A percentile compares a stretch with the other conserved stretches of the same genome.
phyloP scores from a whole-genome alignment of 1,140 invertebrate genomes.

The Meloidogyne chitwoodi region DNA sequence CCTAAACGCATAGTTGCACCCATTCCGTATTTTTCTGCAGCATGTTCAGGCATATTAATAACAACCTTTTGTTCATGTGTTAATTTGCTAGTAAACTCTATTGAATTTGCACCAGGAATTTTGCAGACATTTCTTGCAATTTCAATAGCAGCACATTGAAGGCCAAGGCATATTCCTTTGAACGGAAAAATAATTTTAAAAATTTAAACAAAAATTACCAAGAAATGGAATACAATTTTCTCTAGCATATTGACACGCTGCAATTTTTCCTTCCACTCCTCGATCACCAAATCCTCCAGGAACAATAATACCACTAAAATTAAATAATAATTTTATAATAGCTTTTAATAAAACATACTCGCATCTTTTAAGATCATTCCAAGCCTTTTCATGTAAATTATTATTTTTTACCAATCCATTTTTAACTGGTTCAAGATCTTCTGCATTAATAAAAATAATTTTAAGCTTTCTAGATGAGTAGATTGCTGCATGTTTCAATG shows the following conservation, averaged over 20 bases:
- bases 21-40: slow-evolving; percentile 71
- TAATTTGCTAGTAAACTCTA: slow-evolving; percentile 76
- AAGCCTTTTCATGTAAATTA: slow-evolving; percentile 81
- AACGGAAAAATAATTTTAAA: slow-evolving; percentile 61
- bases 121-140: slow-evolving; percentile 81
- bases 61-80: slow-evolving; percentile 62
- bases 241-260: slow-evolving; percentile 85
- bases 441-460: slow-evolving; percentile 79
- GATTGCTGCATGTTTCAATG: slow-evolving; percentile 84
- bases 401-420: slow-evolving; percentile 63
- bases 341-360: slow-evolving; percentile 66
- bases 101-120: slow-evolving; percentile 76
- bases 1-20: slow-evolving; percentile 98
- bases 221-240: slow-evolving; percentile 82
- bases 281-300: slow-evolving; percentile 93
- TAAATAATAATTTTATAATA: slow-evolving; percentile 11
- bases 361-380: slow-evolving; percentile 81
- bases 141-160: slow-evolving; percentile 95
- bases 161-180: slow-evolving; percentile 79
- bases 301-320: slow-evolving; percentile 80
- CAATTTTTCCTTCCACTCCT: slow-evolving; percentile 91
- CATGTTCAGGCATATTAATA: slow-evolving; percentile 98
- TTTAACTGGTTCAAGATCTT: slow-evolving; percentile 73
- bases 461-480: slow-evolving; percentile 74
- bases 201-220: slow-evolving; percentile 61